Conservation (phyloP, 2,888 invertebrate genomes). For the Ptilodon capucinus region DNA sequence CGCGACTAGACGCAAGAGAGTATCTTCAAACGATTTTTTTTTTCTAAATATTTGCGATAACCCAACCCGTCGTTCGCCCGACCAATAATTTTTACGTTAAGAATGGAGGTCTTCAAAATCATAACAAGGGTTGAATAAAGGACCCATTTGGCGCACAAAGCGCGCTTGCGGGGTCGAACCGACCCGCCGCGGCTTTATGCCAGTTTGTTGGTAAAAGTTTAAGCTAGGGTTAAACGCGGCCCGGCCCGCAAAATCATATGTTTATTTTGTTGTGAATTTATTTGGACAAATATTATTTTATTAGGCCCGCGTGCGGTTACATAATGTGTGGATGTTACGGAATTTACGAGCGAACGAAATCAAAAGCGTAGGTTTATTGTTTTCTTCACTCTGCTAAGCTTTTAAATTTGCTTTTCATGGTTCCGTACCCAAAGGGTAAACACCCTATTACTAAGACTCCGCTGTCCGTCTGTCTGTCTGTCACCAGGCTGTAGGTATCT, state of each 20-base stretch:
- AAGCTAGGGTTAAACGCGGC: conserved; percentile 47
- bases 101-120: conserved; percentile 44
- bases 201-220: conserved; percentile 59
- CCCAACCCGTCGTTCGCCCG: not conserved
- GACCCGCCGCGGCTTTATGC: conserved; percentile 49
- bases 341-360: conserved; percentile 20
- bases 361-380: conserved; percentile 4
- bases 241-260: conserved; percentile 52
- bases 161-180: conserved; percentile 53
- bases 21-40: too few relatives aligned
- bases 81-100: conserved; percentile 28
- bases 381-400: too few relatives aligned
- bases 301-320: conserved; percentile 32
- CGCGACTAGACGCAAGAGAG: too few relatives aligned
- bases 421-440: too few relatives aligned
- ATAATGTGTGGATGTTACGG: conserved; percentile 10
- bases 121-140: conserved; percentile 51
- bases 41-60: not conserved
- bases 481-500: too few relatives aligned
- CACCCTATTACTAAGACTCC: too few relatives aligned
- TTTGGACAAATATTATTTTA: conserved; percentile 54
- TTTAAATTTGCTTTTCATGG: too few relatives aligned
- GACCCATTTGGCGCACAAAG: conserved; percentile 46
- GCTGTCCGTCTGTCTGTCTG: too few relatives aligned
- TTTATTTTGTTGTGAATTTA: conserved; percentile 49